phyloP scores from a whole-genome alignment of 2,888 invertebrate genomes.

The Synanthedon myopaeformis region DNA sequence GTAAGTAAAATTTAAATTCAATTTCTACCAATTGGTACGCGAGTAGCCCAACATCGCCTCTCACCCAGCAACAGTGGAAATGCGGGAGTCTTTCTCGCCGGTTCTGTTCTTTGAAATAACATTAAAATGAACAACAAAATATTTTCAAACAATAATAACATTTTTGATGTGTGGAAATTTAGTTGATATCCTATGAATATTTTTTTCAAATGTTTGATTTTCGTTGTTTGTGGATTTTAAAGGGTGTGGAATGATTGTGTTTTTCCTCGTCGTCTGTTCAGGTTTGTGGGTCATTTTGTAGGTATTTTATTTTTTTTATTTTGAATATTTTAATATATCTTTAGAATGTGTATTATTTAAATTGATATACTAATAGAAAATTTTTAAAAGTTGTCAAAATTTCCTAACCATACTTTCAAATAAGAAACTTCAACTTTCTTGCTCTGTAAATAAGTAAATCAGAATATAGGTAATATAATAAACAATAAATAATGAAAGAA shows the following conservation, averaged over 20 bases:
- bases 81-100: conserved; percentile 48
- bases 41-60: conserved; percentile 22
- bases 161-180: conserved; percentile 49
- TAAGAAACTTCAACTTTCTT: no score
- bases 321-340: not conserved
- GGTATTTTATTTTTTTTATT: not conserved
- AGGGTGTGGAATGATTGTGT: conserved; percentile 47
- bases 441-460: no score
- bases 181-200: conserved; percentile 23
- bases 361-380: no score
- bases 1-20: conserved; percentile 57
- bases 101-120: conserved; percentile 52
- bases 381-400: no score
- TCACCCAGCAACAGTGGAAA: conserved; percentile 55
- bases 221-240: not conserved
- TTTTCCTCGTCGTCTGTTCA: conserved; percentile 42
- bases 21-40: conserved; percentile 19
- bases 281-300: conserved; percentile 28
- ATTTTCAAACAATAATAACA: conserved; percentile 43
- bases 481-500: no score
- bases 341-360: no score
- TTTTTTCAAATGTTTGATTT: not conserved
- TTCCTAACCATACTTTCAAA: no score
- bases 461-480: no score
- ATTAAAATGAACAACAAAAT: conserved; percentile 50